phyloP scores from a whole-genome alignment of 2,888 invertebrate species.

The Cacoxenus indagator region DNA sequence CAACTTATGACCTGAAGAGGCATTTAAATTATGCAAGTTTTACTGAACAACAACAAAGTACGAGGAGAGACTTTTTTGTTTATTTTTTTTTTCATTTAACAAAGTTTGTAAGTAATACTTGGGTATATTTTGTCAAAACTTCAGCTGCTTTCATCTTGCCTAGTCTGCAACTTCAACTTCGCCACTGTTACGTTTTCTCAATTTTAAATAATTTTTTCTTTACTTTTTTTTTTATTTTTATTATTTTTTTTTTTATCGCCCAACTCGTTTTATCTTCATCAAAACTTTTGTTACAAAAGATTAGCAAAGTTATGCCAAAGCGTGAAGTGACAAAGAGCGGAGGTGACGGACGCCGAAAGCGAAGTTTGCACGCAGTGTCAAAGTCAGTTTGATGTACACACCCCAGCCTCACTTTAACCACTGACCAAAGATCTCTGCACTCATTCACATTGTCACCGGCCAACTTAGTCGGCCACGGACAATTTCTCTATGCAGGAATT shows the following conservation, averaged over 20 bases:
- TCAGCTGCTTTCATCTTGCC: not conserved
- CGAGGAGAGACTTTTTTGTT: not conserved
- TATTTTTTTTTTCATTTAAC: not conserved
- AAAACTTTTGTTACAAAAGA: constrained; percentile 60
- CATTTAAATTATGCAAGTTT: not conserved
- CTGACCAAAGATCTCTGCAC: too few species aligned
- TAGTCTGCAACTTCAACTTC: constrained; percentile 24
- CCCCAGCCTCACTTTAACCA: too few species aligned
- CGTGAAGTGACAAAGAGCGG: not conserved
- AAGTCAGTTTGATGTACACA: not conserved
- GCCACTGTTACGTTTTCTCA: constrained; percentile 32
- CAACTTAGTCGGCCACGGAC: not conserved
- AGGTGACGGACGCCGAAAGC: not conserved
- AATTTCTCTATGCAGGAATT: constrained; percentile 37
- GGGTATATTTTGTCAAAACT: not conserved
- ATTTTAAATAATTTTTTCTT: constrained; percentile 46
- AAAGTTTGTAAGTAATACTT: constrained; percentile 13
- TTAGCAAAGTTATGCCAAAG: constrained; percentile 56
- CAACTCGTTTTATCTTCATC: constrained; percentile 55
- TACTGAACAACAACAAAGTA: not conserved
- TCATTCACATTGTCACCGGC: not conserved
- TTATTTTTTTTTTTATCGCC: not conserved
- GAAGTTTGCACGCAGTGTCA: not conserved
- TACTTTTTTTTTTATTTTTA: constrained; percentile 24
- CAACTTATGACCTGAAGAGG: not conserved